Base-by-base conservation (phyloP, 64 coral and sea anemone genomes). In the Catalaphyllia jardinei region DNA sequence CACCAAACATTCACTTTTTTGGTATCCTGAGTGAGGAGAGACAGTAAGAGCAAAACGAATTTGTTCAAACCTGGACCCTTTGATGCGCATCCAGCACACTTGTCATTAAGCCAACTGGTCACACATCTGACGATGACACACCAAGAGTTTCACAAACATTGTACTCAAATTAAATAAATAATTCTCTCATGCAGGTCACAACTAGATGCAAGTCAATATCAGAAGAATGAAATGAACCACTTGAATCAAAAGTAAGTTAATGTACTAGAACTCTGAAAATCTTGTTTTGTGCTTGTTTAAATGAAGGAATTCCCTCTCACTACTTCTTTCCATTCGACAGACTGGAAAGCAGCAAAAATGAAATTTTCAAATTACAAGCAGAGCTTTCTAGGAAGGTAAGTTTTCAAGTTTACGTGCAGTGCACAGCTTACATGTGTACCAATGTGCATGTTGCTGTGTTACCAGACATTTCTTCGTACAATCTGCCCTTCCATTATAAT, bases 351-450 rank as follows among this genome's bases (percentile, higher is more conserved):
- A 87, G 67, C 19, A 86, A 79, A 75, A 94, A 91, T 49, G 79
- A 81, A 87, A 80, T 87, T 87, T 83, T 83, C 18, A 94, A 94
- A 62, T 59, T 94, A 72, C 93, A 94, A 60, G 54, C 88, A 49
- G 87, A 94, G 51, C 83, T 94, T 1, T 72, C 31, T 46, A 91
- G 72, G 60, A 94, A 94, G 93, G 93, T 87, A 91, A 5, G 30
- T 86, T 29, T n/a, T 22, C 65, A 54, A n/a, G 13, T 65, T 84
- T 84, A 13, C 29, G 52, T 81, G 51, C 3, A 4, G 10, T 57
- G 54, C 54, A 57, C 0, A 57, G 42, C 42, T 46, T 46, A 46
- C 42, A 46, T n/a, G n/a, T n/a, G n/a, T n/a, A n/a, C n/a, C n/a
- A n/a, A n/a, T n/a, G n/a, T n/a, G n/a, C 3, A 46, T 46, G 42